Base-by-base conservation (phyloP, 23 tunicate genomes). In the Botrylloides violaceus region DNA sequence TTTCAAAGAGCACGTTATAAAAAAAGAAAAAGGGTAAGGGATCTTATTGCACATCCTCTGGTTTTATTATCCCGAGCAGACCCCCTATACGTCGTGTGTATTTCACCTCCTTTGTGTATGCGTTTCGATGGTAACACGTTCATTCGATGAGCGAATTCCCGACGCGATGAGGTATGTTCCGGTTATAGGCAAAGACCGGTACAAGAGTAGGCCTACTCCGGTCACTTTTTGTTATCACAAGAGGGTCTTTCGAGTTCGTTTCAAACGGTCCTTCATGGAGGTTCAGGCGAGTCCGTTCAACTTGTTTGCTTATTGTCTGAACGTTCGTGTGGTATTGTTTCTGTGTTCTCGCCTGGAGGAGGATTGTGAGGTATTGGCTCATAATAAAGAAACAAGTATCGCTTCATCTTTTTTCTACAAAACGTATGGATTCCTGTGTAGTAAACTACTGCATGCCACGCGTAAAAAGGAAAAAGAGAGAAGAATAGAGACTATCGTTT, bases 201-300 rank as follows among this genome's bases (percentile, higher is more conserved):
- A 43, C 53, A 43, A 43, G 53, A 43, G 53, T 15, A 43, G n/a
- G n/a, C n/a, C n/a, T 15, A 43, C 53, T 63, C 34, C 70, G 35
- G 35, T 27, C 70, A 63, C 70, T 63, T 63, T 31, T 63, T 31
- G 18, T 9, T 26, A 63, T 68, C 58, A 27, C 36, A 15, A 36
- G 74, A 39, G 1, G 74, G 74, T 68, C 56, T 36, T 68, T 36
- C 2, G 74, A 68, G 74, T 68, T 68, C 74, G 58, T 27, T 6
- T 34, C 70, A 63, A 28, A 63, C 34, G 34, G 30, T 59, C 64
- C 64, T 59, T 26, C 7, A 59, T 59, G 27, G 30, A 59, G 64
- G 70, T 31, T 63, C 70, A 63, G 70, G 32, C 35, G 70, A 31
- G 70, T 63, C 34, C 70, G 35, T 28, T 21, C 35, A 33, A 59